A percentile compares a stretch with the other conserved stretches of the same genome.
Conservation (phyloP, 2,113 vertebrate species). For the Tachycineta bicolor region DNA sequence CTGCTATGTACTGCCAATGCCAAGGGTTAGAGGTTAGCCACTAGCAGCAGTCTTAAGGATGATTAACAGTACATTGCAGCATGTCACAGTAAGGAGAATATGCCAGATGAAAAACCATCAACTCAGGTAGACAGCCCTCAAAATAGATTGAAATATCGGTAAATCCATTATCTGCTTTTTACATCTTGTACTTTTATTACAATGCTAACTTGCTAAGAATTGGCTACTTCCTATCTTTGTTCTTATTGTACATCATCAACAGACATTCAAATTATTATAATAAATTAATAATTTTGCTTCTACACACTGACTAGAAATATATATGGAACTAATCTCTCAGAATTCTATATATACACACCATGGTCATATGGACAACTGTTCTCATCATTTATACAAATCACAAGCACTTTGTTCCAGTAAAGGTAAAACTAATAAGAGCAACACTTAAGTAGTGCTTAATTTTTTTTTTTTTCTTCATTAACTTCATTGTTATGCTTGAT, state of each 20-base stretch:
- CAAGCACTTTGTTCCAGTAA: neutral
- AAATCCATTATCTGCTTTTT: rapidly evolving
- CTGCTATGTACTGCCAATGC: neutral
- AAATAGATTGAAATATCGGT: neutral
- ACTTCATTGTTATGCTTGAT: neutral
- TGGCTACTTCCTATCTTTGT: neutral
- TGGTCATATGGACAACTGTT: neutral
- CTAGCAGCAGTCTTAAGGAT: neutral
- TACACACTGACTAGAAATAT: neutral
- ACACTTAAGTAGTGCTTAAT: neutral
- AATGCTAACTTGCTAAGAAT: neutral
- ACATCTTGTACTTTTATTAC: neutral
- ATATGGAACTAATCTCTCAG: neutral
- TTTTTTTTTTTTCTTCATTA: neutral
- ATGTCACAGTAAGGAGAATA: neutral
- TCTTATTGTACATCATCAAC: neutral
- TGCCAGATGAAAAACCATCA: neutral
- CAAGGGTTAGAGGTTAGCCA: neutral
- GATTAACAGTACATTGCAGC: neutral
- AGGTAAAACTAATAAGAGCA: neutral
- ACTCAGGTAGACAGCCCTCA: neutral
- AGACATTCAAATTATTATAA: neutral
- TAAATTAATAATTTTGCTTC: neutral
- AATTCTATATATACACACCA: neutral
- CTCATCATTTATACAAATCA: neutral